Conservation (phyloP, 2,113 vertebrate species). For the Anoura caudifer region DNA sequence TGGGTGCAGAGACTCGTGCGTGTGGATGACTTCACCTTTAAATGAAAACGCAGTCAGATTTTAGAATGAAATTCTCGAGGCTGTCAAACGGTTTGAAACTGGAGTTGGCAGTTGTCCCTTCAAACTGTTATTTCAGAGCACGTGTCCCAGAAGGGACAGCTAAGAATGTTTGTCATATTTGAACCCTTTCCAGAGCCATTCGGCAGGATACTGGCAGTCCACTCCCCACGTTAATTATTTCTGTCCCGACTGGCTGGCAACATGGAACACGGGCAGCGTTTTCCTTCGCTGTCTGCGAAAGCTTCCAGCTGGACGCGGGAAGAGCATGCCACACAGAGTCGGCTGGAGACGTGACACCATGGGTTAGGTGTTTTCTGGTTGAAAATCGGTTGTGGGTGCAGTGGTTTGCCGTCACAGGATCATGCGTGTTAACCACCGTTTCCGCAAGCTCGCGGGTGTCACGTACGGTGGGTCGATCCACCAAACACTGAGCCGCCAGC, state of each 20-base stretch:
- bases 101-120: slow-evolving; percentile 83
- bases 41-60: slow-evolving; percentile 70
- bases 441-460: slow-evolving; percentile 58
- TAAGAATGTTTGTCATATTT: slow-evolving; percentile 84
- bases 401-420: slow-evolving; percentile 36
- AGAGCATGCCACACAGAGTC: slow-evolving; percentile 75
- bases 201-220: slow-evolving; percentile 84
- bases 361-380: slow-evolving; percentile 71
- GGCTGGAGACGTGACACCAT: slow-evolving; percentile 69
- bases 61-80: slow-evolving; percentile 74
- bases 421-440: slow-evolving; percentile 45
- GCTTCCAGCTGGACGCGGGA: slow-evolving; percentile 76
- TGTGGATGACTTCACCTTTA: slow-evolving; percentile 64
- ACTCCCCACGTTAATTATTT: slow-evolving; percentile 83
- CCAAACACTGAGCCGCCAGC: not conserved
- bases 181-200: slow-evolving; percentile 83
- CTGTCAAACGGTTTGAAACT: slow-evolving; percentile 79
- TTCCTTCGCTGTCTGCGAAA: slow-evolving; percentile 79
- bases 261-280: slow-evolving; percentile 78
- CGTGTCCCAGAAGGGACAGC: slow-evolving; percentile 81
- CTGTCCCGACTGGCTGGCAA: slow-evolving; percentile 84
- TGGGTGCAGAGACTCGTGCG: not conserved
- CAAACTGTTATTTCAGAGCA: slow-evolving; percentile 79
- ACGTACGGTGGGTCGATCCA: not conserved
- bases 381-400: slow-evolving; percentile 70